phyloP scores from a whole-genome alignment of 1,140 invertebrate species.

The Fopius arisanus region DNA sequence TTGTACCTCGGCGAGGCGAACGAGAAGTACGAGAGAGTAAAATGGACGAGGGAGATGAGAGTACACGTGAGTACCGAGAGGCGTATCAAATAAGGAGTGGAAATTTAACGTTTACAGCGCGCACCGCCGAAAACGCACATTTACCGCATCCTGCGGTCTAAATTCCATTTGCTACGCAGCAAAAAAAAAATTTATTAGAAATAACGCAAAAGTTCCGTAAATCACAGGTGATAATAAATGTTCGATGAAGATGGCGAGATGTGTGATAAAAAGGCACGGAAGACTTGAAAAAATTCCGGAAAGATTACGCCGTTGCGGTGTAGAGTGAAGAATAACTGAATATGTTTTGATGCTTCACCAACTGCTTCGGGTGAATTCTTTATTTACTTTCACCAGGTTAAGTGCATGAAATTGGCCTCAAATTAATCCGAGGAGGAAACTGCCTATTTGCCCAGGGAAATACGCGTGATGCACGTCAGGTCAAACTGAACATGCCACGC shows the following conservation, averaged over 20 bases:
- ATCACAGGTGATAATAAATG: too few relatives aligned
- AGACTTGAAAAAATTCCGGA: background rate
- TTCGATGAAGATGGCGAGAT: too few relatives aligned
- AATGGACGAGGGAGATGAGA: background rate
- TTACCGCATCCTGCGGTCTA: too few relatives aligned
- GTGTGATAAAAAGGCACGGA: background rate
- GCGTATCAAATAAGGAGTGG: background rate
- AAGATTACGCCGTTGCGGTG: too few relatives aligned
- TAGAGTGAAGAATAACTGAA: background rate
- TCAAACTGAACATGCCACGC: constrained; percentile 32
- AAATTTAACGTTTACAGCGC: background rate
- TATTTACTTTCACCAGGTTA: constrained; percentile 38
- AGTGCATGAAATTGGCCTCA: constrained; percentile 36
- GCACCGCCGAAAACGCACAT: too few relatives aligned
- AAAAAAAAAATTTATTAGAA: too few relatives aligned
- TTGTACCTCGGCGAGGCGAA: constrained; percentile 50
- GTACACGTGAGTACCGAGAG: background rate
- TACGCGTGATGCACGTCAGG: constrained; percentile 33
- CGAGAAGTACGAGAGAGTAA: constrained; percentile 31
- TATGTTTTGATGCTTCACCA: background rate
- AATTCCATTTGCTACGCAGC: too few relatives aligned
- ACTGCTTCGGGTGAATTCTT: background rate
- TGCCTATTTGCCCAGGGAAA: constrained; percentile 34
- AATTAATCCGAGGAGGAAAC: constrained; percentile 39
- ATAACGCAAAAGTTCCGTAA: too few relatives aligned